Percentiles rank a stretch among this genome's conserved stretches.
phyloP scores from a whole-genome alignment of 2,113 vertebrate genomes.

The Talpa occidentalis region DNA sequence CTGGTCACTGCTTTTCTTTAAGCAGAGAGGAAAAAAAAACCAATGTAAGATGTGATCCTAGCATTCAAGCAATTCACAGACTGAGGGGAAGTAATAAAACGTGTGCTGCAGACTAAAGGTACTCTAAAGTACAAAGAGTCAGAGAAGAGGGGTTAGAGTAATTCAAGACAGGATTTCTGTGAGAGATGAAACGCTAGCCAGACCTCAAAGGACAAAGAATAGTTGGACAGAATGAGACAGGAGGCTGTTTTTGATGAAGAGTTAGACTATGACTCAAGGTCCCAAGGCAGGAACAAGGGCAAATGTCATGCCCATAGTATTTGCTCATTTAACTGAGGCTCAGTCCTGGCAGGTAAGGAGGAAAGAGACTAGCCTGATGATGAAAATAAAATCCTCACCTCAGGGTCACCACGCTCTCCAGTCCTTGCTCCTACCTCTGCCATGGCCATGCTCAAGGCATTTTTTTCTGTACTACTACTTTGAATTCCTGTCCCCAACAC shows the following conservation, averaged over 20 bases:
- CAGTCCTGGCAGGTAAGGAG: background rate
- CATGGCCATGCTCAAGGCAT: background rate
- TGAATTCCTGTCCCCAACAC: background rate
- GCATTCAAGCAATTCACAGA: background rate
- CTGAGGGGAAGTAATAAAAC: background rate
- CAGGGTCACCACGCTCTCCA: background rate
- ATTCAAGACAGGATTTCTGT: background rate
- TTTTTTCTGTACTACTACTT: background rate
- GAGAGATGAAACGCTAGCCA: slow-evolving; percentile 5
- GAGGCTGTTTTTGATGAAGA: slow-evolving; percentile 32
- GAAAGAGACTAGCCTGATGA: background rate
- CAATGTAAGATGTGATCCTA: background rate
- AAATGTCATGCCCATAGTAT: background rate
- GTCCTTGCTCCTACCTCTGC: background rate
- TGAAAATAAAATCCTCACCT: slow-evolving; percentile 31
- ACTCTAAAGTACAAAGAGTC: background rate
- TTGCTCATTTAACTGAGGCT: background rate
- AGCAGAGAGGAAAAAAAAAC: background rate
- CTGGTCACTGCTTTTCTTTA: slow-evolving; percentile 17
- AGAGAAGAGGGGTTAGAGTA: background rate
- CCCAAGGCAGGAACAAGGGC: background rate
- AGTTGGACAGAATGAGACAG: slow-evolving; percentile 26
- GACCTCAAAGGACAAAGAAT: background rate
- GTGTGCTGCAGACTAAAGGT: background rate
- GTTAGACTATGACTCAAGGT: slow-evolving; percentile 10